Evolutionary conservation across 2,113 vertebrate species (phyloP), one percentile per base, ranked within the genome.

Genomic region (Columbina picui): DNA sequence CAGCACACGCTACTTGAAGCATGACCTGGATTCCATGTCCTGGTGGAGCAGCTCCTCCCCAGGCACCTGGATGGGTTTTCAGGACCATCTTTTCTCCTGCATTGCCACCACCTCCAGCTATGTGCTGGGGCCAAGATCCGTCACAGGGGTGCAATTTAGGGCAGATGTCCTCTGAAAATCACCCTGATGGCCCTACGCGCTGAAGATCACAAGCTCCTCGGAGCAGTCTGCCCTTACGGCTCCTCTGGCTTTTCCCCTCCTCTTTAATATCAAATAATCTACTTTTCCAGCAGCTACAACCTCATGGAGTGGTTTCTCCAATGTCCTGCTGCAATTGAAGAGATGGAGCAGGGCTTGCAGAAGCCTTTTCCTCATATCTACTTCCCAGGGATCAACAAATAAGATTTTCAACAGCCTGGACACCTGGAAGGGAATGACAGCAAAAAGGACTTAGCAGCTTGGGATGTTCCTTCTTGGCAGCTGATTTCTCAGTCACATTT

Each of bases 401-500:
- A n/a, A 55, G 32, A 50, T 36, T 36, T 84, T 84, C 21, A 8
- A 57, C 32, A 71, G 65, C 57, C 41, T 52, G 50, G 50, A 71
- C 56, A 41, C 50, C 41, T 52, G 50, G 50, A 78, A 70, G 50
- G 26, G 39, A 76, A 11, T 1, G 0, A 30, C 0, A 1, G 4
- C 0, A 1, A 68, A n/a, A n/a, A 69, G n/a, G 43, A 45, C 43
- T 19, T 45, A 45, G 43, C 43, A 45, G 0, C 29, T 55, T 47
- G 45, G 29, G 38, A 20, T 34, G 27, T 39, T 61, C 15, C 55
- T 61, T 47, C 64, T 49, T 26, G 0, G 0, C 49, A 63, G 34
- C 16, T 36, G n/a, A 22, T 69, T 76, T 70, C 56, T 82, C 53
- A 53, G 50, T 53, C 59, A 5, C n/a, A 21, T 71, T 80, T 49